Evolutionary conservation across 2,113 vertebrate genomes (phyloP), one percentile per base, ranked within the genome.

Genomic region (Barbus barbus): DNA sequence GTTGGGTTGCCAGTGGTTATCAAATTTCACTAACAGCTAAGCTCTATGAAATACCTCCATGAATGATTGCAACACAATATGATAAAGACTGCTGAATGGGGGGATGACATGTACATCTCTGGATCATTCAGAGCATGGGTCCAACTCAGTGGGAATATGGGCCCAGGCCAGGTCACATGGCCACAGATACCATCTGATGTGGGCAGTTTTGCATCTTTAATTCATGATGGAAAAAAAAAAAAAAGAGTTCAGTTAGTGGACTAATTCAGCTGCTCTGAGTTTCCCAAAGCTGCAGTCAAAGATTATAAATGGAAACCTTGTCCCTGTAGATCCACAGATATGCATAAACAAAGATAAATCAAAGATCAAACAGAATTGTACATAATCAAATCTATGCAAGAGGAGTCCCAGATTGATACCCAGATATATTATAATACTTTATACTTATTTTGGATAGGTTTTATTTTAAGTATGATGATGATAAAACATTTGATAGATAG

Each of bases 161-260:
- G 60, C 31, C 51, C 11, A 16, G n/a, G 38, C 58, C 61, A 80
- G 72, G 69, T 83, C 83, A 81, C 65, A 78, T 85, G 48, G 36
- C 63, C 58, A 77, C 5, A 86, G 82, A 84, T 82, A 67, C 78
- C 26, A 79, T 78, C 74, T 81, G 84, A 84, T 81, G 38, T 77
- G 63, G 53, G 83, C 44, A 58, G 79, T 28, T 58, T 78, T 83
- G 65, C 71, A 90, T 90, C 69, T 90, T 90, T 91, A 90, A 91
- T 90, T 91, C 88, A 90, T 88, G 46, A 76, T 28, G 85, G 89
- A 85, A 13, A 79, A 83, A 82, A 18, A 74, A 85, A 13, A 79
- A 83, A 82, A 18, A 74, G 14, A 61, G 75, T 84, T 78, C 20
- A 74, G 53, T 82, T 77, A 85, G 80, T 74, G 58, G 5, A 28